Evolutionary conservation across 1,140 invertebrate species (phyloP).

Genomic region (Babylonia areolata): DNA sequence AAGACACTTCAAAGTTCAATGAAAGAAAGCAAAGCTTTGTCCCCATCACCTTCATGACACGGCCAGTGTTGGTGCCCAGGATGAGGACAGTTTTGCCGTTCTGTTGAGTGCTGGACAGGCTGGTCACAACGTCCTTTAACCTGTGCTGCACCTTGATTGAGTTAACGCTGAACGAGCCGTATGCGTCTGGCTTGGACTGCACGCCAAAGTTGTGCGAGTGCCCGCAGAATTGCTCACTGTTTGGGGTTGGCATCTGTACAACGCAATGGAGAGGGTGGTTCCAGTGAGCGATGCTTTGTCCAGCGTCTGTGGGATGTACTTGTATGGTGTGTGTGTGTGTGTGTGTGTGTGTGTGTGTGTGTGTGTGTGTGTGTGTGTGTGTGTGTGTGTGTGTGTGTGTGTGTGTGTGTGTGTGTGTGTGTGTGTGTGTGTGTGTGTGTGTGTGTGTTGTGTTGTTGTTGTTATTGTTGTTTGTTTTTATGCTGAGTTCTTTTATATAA

Average conservation of each 20-base stretch:
- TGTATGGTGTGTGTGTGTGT: too few relatives aligned
- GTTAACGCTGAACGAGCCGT: not conserved
- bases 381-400: too few relatives aligned
- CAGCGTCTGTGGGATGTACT: too few relatives aligned
- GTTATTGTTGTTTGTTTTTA: too few relatives aligned
- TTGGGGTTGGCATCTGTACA: not conserved
- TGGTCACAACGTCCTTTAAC: slow-evolving; percentile 43
- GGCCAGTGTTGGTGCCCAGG: slow-evolving; percentile 53
- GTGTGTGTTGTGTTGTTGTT: too few relatives aligned
- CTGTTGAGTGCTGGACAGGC: slow-evolving; percentile 45
- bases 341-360: too few relatives aligned
- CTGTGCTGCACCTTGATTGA: not conserved
- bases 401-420: too few relatives aligned
- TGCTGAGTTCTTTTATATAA: too few relatives aligned
- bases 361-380: too few relatives aligned
- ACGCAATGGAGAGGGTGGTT: too few relatives aligned
- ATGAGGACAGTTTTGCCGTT: slow-evolving; percentile 44
- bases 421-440: too few relatives aligned
- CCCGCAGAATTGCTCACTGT: not conserved
- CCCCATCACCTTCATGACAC: slow-evolving; percentile 53
- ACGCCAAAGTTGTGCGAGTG: not conserved
- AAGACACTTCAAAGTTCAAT: not conserved
- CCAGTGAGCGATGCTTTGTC: too few relatives aligned
- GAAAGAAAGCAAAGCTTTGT: not conserved
- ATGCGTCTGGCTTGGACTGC: not conserved